Evolutionary conservation across 2,888 invertebrate genomes (phyloP).

Genomic region (Pantelozetes paolii): DNA sequence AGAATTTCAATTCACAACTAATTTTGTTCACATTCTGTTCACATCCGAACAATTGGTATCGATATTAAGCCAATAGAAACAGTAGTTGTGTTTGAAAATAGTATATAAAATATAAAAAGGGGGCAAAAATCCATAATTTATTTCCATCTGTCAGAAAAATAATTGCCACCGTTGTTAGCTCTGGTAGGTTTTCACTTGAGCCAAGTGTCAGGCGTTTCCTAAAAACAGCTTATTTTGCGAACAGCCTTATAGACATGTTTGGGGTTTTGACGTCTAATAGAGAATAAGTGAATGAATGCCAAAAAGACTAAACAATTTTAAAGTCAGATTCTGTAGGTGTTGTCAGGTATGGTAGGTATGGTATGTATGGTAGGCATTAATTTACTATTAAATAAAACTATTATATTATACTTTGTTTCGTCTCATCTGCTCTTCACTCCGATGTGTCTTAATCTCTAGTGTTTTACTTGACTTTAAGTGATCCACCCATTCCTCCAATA

Average conservation of each 20-base stretch:
- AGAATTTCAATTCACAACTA: slow-evolving; percentile 33
- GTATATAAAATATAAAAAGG: slow-evolving; percentile 1
- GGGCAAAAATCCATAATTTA: slow-evolving; percentile 32
- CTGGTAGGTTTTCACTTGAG: slow-evolving; percentile 28
- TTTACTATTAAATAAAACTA: neutral
- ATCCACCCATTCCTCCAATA: slow-evolving; percentile 10
- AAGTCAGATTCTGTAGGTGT: slow-evolving; percentile 30
- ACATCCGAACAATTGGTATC: slow-evolving; percentile 32
- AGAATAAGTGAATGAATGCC: neutral
- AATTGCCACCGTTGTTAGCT: slow-evolving; percentile 35
- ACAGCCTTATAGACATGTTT: neutral
- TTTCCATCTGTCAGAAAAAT: slow-evolving; percentile 36
- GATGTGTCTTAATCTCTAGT: slow-evolving; percentile 22
- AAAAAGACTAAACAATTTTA: neutral
- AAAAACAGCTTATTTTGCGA: slow-evolving; percentile 11
- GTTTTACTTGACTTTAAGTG: neutral
- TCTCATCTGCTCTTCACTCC: slow-evolving; percentile 15
- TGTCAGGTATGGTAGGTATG: too few species aligned
- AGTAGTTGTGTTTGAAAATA: neutral
- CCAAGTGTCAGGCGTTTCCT: slow-evolving; percentile 32
- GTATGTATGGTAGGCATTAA: too few species aligned
- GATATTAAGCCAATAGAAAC: slow-evolving; percentile 9
- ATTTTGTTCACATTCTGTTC: slow-evolving; percentile 23
- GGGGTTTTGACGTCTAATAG: neutral
- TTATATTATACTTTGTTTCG: slow-evolving; percentile 26